A percentile compares a stretch with the other conserved stretches of the same genome.
phyloP scores from a whole-genome alignment of 2,888 invertebrate species.

The Nipponacmea schrenckii region DNA sequence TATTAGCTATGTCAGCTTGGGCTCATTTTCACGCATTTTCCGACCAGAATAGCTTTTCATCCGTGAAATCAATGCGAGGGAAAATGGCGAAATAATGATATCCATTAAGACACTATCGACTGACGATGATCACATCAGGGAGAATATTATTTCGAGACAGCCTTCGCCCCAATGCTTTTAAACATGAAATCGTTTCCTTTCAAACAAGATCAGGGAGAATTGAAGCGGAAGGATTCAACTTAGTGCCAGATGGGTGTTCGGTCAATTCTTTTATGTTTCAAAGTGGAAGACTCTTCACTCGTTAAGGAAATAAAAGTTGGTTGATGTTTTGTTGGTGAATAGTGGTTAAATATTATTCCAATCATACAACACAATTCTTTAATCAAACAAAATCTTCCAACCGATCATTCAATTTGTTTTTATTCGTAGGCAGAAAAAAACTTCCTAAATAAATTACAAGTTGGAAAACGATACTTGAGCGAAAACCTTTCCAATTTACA shows the following conservation, averaged over 20 bases:
- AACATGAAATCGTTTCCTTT: slow-evolving; percentile 33
- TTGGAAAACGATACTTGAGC: neutral
- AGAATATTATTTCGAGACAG: slow-evolving; percentile 13
- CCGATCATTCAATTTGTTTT: neutral
- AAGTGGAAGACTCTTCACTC: neutral
- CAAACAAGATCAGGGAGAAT: slow-evolving; percentile 28
- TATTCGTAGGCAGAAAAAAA: neutral
- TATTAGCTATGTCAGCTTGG: slow-evolving; percentile 37
- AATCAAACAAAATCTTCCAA: neutral
- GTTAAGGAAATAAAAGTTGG: slow-evolving; percentile 2
- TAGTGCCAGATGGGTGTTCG: slow-evolving; percentile 6
- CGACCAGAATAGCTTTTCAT: slow-evolving; percentile 25
- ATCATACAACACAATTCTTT: neutral
- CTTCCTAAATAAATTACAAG: too few species aligned
- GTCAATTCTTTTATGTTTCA: neutral
- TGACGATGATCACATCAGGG: slow-evolving; percentile 35
- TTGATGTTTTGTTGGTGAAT: neutral
- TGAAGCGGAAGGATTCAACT: slow-evolving; percentile 12
- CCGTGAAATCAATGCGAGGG: slow-evolving; percentile 38
- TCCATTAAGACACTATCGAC: slow-evolving; percentile 36
- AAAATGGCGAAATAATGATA: slow-evolving; percentile 38
- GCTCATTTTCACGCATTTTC: slow-evolving; percentile 38
- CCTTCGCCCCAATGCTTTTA: slow-evolving; percentile 22
- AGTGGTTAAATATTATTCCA: slow-evolving; percentile 7
- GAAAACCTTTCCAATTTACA: slow-evolving; percentile 6